Conservation (phyloP, 2,888 invertebrate genomes). For the Caradrina kadenii region DNA sequence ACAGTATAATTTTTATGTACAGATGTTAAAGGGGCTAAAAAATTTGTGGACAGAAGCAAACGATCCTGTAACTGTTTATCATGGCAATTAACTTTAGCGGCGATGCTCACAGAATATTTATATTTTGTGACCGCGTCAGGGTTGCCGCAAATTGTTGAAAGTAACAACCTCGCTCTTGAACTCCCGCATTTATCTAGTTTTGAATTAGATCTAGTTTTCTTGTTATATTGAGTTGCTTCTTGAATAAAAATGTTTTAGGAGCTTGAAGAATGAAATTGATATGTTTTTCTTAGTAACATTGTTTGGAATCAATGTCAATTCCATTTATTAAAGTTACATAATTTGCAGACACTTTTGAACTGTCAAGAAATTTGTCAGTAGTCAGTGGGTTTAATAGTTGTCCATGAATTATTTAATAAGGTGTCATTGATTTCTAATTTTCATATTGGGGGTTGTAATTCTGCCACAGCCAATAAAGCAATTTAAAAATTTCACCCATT, state of each 20-base stretch:
- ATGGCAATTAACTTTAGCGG: slow-evolving; percentile 75
- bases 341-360: background rate
- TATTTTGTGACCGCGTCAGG: slow-evolving; percentile 65
- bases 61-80: slow-evolving; percentile 75
- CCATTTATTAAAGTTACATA: background rate
- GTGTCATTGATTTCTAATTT: background rate
- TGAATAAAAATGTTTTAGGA: background rate
- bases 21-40: slow-evolving; percentile 51
- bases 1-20: slow-evolving; percentile 48
- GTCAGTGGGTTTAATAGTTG: background rate
- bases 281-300: background rate
- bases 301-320: background rate
- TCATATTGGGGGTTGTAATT: too few relatives aligned
- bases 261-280: background rate
- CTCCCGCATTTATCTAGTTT: slow-evolving; percentile 32
- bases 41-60: slow-evolving; percentile 65
- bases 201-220: slow-evolving; percentile 43
- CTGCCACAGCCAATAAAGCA: too few relatives aligned
- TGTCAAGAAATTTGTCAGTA: background rate
- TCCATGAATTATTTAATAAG: background rate
- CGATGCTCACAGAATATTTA: slow-evolving; percentile 67
- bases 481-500: too few relatives aligned
- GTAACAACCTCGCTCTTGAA: slow-evolving; percentile 37
- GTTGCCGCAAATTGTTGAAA: slow-evolving; percentile 61
- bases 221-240: background rate